Evolutionary conservation across 2,797 vertebrate genomes (phyloP).

Genomic region (Hippopotamyrus pictus): DNA sequence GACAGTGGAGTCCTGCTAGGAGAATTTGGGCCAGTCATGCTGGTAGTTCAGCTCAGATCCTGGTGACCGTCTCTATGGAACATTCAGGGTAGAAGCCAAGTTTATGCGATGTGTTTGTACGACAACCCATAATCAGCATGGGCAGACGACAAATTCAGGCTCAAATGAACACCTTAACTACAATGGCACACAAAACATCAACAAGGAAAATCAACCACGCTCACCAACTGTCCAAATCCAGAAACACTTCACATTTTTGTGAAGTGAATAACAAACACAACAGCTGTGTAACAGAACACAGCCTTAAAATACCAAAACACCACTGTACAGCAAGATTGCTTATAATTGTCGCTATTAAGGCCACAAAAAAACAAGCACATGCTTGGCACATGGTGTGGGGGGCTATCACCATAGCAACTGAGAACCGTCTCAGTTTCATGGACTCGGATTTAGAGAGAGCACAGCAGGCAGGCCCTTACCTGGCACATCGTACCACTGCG

Average conservation of each 20-base stretch:
- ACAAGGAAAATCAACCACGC: not conserved
- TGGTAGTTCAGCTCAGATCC: not conserved
- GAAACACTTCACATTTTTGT: not conserved
- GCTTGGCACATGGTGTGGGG: not conserved
- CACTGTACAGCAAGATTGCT: not conserved
- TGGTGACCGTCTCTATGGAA: not conserved
- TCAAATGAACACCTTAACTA: not conserved
- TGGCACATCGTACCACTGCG: slow-evolving; percentile 86
- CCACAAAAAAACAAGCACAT: not conserved
- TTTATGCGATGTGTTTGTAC: not conserved
- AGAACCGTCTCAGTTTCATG: not conserved
- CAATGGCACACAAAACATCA: not conserved
- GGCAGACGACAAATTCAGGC: not conserved
- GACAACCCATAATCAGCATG: not conserved
- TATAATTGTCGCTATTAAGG: not conserved
- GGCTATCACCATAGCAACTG: slow-evolving; percentile 26
- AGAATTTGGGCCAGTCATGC: not conserved
- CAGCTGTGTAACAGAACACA: not conserved
- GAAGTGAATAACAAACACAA: not conserved
- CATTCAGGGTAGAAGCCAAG: not conserved
- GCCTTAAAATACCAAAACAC: not conserved
- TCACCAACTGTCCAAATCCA: not conserved
- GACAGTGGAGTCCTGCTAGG: not conserved
- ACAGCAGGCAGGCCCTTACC: slow-evolving; percentile 59
- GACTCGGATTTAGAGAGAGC: not conserved